A percentile compares a stretch with the other conserved stretches of the same genome.
Conservation (phyloP, 2,888 invertebrate genomes). For the Criorhina ranunculi region DNA sequence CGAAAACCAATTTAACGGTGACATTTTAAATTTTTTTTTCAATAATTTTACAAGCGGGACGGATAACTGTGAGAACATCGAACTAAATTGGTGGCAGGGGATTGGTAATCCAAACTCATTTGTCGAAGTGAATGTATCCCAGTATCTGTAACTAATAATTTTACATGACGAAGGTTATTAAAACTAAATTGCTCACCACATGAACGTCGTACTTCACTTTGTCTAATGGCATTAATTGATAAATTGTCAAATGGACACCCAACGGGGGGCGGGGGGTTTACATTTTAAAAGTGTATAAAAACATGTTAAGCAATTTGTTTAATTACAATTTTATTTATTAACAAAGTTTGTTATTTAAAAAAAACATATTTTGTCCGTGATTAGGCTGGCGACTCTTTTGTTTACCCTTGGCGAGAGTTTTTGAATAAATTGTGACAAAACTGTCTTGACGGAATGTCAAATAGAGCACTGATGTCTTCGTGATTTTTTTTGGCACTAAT, state of each 20-base stretch:
- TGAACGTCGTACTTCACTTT: conserved; percentile 40
- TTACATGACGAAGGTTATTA: conserved; percentile 53
- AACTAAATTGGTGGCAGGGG: conserved; percentile 21
- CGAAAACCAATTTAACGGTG: conserved; percentile 27
- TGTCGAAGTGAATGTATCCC: conserved; percentile 44
- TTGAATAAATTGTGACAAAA: conserved; percentile 7
- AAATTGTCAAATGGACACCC: conserved; percentile 66
- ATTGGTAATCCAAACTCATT: conserved; percentile 48
- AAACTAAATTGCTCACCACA: conserved; percentile 59
- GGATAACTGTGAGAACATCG: neutral
- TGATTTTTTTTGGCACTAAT: conserved; percentile 1
- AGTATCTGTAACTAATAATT: conserved; percentile 59
- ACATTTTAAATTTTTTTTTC: conserved; percentile 38
- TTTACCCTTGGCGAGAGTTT: conserved; percentile 1
- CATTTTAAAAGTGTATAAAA: conserved; percentile 23
- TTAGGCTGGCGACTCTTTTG: neutral
- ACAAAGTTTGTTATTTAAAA: conserved; percentile 16
- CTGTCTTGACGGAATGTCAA: conserved; percentile 26
- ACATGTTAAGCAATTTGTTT: conserved; percentile 65
- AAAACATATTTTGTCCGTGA: too few species aligned
- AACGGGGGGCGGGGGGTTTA: conserved; percentile 29
- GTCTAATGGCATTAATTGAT: conserved; percentile 69
- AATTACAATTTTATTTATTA: conserved; percentile 67
- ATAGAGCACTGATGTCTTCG: conserved; percentile 15
- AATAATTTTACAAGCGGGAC: conserved; percentile 32